A percentile compares a stretch with the other conserved stretches of the same genome.
Conservation (phyloP, 2,888 invertebrate species). For the Petrolisthes manimaculis region DNA sequence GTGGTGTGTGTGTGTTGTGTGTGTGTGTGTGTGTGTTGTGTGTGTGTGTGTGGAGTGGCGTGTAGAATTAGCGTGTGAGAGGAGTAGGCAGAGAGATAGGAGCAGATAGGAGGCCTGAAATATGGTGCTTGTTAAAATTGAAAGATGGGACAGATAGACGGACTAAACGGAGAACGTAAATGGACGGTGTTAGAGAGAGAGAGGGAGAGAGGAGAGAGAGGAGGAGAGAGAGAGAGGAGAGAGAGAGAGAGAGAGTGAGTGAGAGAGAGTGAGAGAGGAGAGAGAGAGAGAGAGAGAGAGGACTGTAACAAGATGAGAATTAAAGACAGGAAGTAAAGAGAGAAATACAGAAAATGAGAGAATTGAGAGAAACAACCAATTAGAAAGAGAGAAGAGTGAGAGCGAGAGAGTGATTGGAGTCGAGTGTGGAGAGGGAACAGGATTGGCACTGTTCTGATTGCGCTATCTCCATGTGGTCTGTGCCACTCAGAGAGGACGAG, state of each 20-base stretch:
- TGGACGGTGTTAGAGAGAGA: neutral
- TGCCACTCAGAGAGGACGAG: neutral
- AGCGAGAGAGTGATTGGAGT: neutral
- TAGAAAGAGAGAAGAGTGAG: neutral
- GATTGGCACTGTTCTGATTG: constrained; percentile 11
- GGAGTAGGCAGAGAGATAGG: neutral
- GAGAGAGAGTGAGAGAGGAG: neutral
- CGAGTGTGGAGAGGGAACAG: constrained; percentile 3
- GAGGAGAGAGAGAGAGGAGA: neutral
- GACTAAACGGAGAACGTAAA: neutral
- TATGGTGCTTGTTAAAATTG: neutral
- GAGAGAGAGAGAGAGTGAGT: neutral
- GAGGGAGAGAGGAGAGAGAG: neutral
- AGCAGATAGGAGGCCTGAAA: neutral
- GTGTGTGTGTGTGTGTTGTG: too few relatives aligned
- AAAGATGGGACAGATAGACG: neutral
- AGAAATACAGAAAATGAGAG: neutral
- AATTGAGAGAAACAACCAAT: neutral
- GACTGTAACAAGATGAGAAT: neutral
- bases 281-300: neutral
- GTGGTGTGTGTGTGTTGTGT: too few relatives aligned
- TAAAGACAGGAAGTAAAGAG: neutral
- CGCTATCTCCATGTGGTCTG: neutral
- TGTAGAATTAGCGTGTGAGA: neutral
- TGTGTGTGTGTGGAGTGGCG: too few relatives aligned